phyloP scores from a whole-genome alignment of 2,113 vertebrate genomes.

The Seriola rivoliana region DNA sequence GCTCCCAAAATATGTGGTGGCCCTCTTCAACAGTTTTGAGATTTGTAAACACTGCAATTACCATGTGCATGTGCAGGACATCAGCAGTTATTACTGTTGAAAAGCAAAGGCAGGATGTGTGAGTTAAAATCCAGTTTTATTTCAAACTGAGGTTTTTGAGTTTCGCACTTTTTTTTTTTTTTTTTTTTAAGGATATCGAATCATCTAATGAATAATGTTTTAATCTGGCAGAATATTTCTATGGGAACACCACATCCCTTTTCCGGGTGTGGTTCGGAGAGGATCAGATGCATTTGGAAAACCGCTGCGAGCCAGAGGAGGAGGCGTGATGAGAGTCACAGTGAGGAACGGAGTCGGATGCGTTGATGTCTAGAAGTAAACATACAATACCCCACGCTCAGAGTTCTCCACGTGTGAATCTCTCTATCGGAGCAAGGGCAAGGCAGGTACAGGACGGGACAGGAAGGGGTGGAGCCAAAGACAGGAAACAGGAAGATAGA shows the following conservation, averaged over 20 bases:
- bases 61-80: not conserved
- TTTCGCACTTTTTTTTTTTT: not conserved
- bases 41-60: constrained; percentile 22
- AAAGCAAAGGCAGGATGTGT: not conserved
- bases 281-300: constrained; percentile 45
- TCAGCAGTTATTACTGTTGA: constrained; percentile 24
- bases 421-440: constrained; percentile 85
- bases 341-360: constrained; percentile 51
- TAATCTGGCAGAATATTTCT: not conserved
- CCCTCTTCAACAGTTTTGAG: constrained; percentile 2
- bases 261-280: not conserved
- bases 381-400: constrained; percentile 89
- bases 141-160: not conserved
- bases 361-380: constrained; percentile 81
- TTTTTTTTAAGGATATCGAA: not conserved
- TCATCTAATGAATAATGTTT: not conserved
- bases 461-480: constrained; percentile 78
- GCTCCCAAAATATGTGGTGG: not conserved
- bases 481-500: constrained; percentile 81
- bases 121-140: not conserved
- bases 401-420: constrained; percentile 89
- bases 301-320: not conserved
- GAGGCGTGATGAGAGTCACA: constrained; percentile 52
- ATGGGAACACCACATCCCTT: constrained; percentile 1
- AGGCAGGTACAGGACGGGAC: constrained; percentile 75